phyloP scores from a whole-genome alignment of 2,797 vertebrate species.

The Gila robusta region DNA sequence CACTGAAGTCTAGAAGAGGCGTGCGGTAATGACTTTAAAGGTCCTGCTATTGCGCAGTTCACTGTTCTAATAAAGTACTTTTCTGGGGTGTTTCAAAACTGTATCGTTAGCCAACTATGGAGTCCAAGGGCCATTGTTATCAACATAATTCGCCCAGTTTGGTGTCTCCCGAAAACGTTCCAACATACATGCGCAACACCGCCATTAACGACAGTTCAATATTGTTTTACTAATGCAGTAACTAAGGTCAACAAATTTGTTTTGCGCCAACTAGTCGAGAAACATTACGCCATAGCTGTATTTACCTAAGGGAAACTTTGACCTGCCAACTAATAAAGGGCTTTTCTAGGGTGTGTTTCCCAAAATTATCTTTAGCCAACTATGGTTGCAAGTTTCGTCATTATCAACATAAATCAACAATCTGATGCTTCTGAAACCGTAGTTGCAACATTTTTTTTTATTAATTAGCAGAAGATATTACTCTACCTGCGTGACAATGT shows the following conservation, averaged over 20 bases:
- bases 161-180: background rate
- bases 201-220: background rate
- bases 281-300: background rate
- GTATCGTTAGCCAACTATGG: background rate
- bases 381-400: background rate
- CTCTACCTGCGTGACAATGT: background rate
- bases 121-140: background rate
- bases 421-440: background rate
- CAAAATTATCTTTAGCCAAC: background rate
- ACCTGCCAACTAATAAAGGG: background rate
- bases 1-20: slow-evolving; percentile 71
- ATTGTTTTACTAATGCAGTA: background rate
- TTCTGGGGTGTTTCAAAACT: background rate
- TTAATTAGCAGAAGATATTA: background rate
- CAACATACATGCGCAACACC: background rate
- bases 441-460: background rate
- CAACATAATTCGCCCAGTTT: background rate
- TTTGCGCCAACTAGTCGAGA: background rate
- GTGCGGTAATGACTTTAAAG: slow-evolving; percentile 80
- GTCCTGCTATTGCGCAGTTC: no score
- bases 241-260: background rate
- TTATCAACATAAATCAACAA: background rate
- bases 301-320: background rate
- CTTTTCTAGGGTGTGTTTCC: background rate
- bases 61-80: background rate